phyloP scores from a whole-genome alignment of 2,113 vertebrate genomes.

The Phainopepla nitens region DNA sequence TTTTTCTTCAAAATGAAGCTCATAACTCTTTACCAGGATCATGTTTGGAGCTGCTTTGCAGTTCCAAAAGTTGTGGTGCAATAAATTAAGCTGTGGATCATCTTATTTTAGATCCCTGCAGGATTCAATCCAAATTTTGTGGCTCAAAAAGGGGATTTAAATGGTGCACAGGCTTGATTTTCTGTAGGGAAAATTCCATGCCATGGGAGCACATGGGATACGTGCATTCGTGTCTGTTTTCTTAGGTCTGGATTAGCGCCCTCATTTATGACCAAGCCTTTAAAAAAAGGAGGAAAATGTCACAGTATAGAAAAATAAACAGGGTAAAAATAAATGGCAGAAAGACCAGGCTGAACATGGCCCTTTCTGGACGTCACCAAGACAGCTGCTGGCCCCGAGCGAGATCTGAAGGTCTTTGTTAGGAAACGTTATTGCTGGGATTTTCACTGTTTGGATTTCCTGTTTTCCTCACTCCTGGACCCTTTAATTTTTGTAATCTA shows the following conservation, averaged over 20 bases:
- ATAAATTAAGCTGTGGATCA: neutral
- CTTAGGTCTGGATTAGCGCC: neutral
- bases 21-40: neutral
- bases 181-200: neutral
- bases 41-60: neutral
- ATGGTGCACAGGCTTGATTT: neutral
- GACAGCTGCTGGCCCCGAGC: slow-evolving; percentile 25
- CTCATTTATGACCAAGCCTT: slow-evolving; percentile 44
- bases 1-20: neutral
- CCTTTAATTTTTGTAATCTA: slow-evolving; percentile 56
- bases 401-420: slow-evolving; percentile 59
- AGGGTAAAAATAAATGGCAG: slow-evolving; percentile 38
- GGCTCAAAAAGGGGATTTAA: neutral
- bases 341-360: neutral
- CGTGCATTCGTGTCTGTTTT: neutral
- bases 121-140: neutral
- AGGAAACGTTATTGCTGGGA: slow-evolving; percentile 63
- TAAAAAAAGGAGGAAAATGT: slow-evolving; percentile 41
- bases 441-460: slow-evolving; percentile 64
- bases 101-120: neutral
- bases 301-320: slow-evolving; percentile 49
- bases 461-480: slow-evolving; percentile 60
- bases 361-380: slow-evolving; percentile 11
- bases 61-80: neutral
- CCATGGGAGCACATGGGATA: neutral